Evolutionary conservation across 2,113 vertebrate species (phyloP).

Genomic region (Sinocyclocheilus rhinocerous): DNA sequence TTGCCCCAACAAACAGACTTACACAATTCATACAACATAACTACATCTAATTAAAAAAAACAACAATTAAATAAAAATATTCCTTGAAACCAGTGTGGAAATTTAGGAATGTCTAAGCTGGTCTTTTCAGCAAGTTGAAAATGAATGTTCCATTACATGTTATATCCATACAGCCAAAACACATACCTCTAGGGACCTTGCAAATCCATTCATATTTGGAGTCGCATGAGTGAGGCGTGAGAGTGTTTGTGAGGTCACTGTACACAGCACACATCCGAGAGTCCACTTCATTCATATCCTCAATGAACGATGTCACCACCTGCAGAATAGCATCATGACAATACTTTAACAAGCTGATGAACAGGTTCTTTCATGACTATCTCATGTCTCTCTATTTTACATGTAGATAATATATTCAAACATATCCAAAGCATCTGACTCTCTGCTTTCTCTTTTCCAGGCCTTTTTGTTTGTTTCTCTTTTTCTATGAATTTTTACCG

Average conservation of each 20-base stretch:
- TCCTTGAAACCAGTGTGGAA: background rate
- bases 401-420: background rate
- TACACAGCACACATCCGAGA: slow-evolving; percentile 84
- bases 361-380: too few species aligned
- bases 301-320: slow-evolving; percentile 88
- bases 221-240: slow-evolving; percentile 81
- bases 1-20: too few species aligned
- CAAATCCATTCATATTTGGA: slow-evolving; percentile 92
- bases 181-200: slow-evolving; percentile 86
- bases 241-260: slow-evolving; percentile 74
- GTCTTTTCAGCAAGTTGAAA: background rate
- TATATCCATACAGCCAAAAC: background rate
- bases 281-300: slow-evolving; percentile 81
- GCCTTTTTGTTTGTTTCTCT: background rate
- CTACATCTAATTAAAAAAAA: too few species aligned
- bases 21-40: too few species aligned
- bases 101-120: background rate
- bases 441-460: background rate
- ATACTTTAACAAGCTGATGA: background rate
- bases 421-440: background rate
- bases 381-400: background rate
- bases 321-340: slow-evolving; percentile 57
- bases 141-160: background rate
- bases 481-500: slow-evolving; percentile 70
- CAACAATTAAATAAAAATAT: background rate